These are phyloP conservation scores for Terebella lapidaria DNA, from an alignment of 2,888 invertebrate genomes.

Conservation along the genomic window DNA sequence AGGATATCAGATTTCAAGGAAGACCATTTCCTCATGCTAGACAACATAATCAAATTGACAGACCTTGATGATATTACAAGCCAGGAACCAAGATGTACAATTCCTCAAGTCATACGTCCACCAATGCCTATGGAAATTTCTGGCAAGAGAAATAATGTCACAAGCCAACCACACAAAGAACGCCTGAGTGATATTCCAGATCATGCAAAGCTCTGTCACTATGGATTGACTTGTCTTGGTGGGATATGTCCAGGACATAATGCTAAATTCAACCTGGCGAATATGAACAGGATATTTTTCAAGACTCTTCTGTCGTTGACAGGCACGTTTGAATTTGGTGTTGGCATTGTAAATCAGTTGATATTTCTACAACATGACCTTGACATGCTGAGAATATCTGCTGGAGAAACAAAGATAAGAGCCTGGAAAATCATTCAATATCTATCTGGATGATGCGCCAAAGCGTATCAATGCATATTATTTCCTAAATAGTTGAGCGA, in stretches of 20 bases:
- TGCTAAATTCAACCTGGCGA: constrained; percentile 20
- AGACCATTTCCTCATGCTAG: constrained; percentile 37
- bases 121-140: too few relatives aligned
- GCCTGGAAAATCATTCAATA: too few relatives aligned
- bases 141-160: too few relatives aligned
- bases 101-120: background rate
- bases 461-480: too few relatives aligned
- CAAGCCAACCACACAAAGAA: background rate
- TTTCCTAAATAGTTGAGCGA: too few relatives aligned
- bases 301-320: constrained; percentile 3
- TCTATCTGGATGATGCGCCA: too few relatives aligned
- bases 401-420: too few relatives aligned
- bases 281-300: constrained; percentile 19
- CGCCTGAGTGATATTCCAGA: background rate
- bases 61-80: constrained; percentile 45
- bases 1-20: constrained; percentile 45
- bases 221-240: constrained; percentile 15
- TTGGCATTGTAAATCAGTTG: background rate
- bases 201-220: constrained; percentile 7
- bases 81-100: constrained; percentile 18
- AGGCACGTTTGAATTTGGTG: background rate
- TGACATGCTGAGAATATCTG: background rate
- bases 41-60: constrained; percentile 39
- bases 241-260: constrained; percentile 22
- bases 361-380: background rate